phyloP scores from a whole-genome alignment of 23 tunicate genomes.

The Aplidium turbinatum region DNA sequence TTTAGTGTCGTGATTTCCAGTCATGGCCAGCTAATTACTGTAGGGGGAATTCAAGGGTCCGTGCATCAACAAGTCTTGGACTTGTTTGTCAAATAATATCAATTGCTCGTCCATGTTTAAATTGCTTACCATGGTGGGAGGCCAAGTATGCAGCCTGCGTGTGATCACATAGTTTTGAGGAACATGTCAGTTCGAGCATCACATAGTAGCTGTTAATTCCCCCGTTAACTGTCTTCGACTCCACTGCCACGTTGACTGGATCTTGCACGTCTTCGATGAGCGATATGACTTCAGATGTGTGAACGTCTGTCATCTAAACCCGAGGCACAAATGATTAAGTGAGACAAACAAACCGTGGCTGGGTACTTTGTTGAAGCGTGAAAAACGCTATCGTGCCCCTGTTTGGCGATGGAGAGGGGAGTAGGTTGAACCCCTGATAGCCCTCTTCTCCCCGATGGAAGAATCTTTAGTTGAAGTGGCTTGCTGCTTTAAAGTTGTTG shows the following conservation, averaged over 20 bases:
- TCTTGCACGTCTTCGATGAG: neutral
- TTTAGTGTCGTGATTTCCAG: too few relatives aligned
- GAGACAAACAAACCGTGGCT: too few relatives aligned
- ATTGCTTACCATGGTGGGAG: slow-evolving; percentile 15
- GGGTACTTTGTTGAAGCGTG: too few relatives aligned
- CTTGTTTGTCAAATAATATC: too few relatives aligned
- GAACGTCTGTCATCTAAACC: slow-evolving; percentile 12
- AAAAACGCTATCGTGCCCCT: too few relatives aligned
- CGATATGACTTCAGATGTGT: neutral
- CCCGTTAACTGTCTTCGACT: neutral
- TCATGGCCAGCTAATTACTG: too few relatives aligned
- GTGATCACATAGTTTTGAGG: slow-evolving; percentile 1
- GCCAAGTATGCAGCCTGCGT: neutral
- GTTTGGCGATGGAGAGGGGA: too few relatives aligned
- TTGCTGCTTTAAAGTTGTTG: too few relatives aligned
- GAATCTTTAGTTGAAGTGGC: too few relatives aligned
- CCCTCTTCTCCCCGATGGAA: too few relatives aligned
- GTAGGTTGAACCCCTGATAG: too few relatives aligned
- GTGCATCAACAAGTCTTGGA: neutral
- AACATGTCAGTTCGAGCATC: neutral
- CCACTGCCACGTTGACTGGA: neutral
- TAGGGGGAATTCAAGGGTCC: neutral
- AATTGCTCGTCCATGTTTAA: too few relatives aligned
- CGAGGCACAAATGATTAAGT: neutral
- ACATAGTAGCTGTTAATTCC: slow-evolving; percentile 22